Evolutionary conservation across 2,888 invertebrate genomes (phyloP).

Genomic region (Acronicta psi): DNA sequence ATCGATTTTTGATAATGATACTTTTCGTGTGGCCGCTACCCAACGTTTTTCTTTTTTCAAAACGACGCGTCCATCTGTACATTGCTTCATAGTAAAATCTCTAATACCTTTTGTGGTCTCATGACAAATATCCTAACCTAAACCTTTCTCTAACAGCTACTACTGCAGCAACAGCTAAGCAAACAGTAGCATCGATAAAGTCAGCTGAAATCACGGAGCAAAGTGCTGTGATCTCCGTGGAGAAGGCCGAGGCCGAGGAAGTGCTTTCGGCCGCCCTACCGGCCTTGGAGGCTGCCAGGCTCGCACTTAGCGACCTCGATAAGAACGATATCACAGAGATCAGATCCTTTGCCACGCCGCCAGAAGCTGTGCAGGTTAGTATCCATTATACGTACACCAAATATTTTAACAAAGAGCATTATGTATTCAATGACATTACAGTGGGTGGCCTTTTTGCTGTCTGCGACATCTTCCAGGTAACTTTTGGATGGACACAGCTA

Average conservation of each 20-base stretch:
- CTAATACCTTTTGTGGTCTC: too few relatives aligned
- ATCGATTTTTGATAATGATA: too few relatives aligned
- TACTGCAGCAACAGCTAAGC: conserved; percentile 92
- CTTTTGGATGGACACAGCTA: too few relatives aligned
- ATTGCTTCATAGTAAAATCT: too few relatives aligned
- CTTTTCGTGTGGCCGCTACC: too few relatives aligned
- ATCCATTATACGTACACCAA: too few relatives aligned
- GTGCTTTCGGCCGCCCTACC: conserved; percentile 95
- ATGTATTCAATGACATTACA: too few relatives aligned
- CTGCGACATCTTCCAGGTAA: too few relatives aligned
- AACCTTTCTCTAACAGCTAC: conserved; percentile 82
- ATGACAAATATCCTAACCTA: background rate
- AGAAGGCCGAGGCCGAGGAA: conserved; percentile 95
- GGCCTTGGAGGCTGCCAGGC: conserved; percentile 93
- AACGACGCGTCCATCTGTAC: too few relatives aligned
- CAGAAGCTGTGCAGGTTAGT: conserved; percentile 93
- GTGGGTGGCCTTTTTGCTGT: too few relatives aligned
- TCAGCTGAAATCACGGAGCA: conserved; percentile 95
- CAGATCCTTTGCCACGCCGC: conserved; percentile 96
- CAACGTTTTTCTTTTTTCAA: too few relatives aligned
- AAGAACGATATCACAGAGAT: conserved; percentile 98
- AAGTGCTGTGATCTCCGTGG: conserved; percentile 93
- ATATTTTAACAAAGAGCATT: too few relatives aligned
- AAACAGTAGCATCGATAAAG: conserved; percentile 93
- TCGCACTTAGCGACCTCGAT: conserved; percentile 94